Evolutionary conservation across 92 coral and sea anemone species (phyloP).

Genomic region (Palythoa grandiflora): DNA sequence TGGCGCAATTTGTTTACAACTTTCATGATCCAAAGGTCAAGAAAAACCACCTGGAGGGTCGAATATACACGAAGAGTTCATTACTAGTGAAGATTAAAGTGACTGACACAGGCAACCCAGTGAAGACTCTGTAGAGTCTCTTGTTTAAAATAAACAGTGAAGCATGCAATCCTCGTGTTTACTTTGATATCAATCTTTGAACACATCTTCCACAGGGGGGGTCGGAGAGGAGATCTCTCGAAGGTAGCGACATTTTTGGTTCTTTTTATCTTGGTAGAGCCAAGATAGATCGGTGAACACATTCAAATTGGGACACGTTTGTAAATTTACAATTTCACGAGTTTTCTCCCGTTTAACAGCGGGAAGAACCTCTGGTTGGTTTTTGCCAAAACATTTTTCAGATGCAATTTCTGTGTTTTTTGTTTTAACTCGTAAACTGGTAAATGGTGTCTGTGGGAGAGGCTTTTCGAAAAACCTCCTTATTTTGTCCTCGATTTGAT

Average conservation of each 20-base stretch:
- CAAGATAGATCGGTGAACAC: slow-evolving; percentile 73
- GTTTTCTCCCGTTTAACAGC: slow-evolving; percentile 53
- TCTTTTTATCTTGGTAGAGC: slow-evolving; percentile 76
- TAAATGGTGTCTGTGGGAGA: slow-evolving; percentile 62
- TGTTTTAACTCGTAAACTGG: slow-evolving; percentile 65
- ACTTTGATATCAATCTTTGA: slow-evolving; percentile 32
- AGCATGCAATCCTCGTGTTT: no score
- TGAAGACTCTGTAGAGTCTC: no score
- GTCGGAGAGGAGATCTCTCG: slow-evolving; percentile 72
- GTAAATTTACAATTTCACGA: slow-evolving; percentile 69
- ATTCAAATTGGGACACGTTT: slow-evolving; percentile 79
- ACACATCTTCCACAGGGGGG: slow-evolving; percentile 71
- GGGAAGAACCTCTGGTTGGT: slow-evolving; percentile 29
- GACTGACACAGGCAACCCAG: no score
- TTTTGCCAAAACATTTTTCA: slow-evolving; percentile 28
- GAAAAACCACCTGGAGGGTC: no score
- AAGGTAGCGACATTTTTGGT: slow-evolving; percentile 73
- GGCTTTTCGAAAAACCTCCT: slow-evolving; percentile 69
- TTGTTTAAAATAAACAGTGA: no score
- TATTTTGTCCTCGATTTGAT: slow-evolving; percentile 59
- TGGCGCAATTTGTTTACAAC: no score
- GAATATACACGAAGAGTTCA: no score
- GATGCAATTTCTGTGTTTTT: slow-evolving; percentile 26
- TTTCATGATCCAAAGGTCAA: no score
- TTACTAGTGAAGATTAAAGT: no score